Conservation (phyloP, 2,113 vertebrate species). For the Cyrtonyx montezumae region DNA sequence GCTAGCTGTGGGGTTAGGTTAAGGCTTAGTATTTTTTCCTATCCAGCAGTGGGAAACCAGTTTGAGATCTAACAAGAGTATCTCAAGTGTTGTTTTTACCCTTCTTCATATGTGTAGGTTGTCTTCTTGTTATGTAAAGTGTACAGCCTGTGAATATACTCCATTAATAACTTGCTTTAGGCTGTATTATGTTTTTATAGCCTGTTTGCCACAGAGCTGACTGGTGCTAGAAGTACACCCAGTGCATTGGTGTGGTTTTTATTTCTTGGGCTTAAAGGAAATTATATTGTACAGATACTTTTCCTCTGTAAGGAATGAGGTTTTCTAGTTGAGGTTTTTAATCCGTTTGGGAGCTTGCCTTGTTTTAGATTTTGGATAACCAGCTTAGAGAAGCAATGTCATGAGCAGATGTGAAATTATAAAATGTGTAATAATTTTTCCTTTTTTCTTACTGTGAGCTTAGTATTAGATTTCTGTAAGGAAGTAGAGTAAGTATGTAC, state of each 20-base stretch:
- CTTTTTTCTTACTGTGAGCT: neutral
- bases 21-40: neutral
- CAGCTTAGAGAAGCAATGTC: neutral
- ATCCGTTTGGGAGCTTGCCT: neutral
- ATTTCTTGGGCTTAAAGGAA: neutral
- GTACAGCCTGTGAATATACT: neutral
- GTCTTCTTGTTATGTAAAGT: neutral
- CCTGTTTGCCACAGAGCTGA: neutral
- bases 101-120: neutral
- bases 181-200: fast-evolving
- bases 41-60: neutral
- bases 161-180: neutral
- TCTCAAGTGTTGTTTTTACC: neutral
- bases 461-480: neutral
- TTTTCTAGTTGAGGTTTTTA: neutral
- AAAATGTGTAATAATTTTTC: neutral
- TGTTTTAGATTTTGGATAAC: neutral
- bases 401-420: neutral
- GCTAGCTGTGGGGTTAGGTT: neutral
- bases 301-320: neutral
- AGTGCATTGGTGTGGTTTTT: neutral
- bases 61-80: neutral
- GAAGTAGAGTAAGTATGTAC: neutral
- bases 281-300: neutral
- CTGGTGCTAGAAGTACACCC: neutral